These are phyloP conservation scores for Papilio gigon DNA, from an alignment of 2,888 invertebrate genomes.

Conservation along the genomic window DNA sequence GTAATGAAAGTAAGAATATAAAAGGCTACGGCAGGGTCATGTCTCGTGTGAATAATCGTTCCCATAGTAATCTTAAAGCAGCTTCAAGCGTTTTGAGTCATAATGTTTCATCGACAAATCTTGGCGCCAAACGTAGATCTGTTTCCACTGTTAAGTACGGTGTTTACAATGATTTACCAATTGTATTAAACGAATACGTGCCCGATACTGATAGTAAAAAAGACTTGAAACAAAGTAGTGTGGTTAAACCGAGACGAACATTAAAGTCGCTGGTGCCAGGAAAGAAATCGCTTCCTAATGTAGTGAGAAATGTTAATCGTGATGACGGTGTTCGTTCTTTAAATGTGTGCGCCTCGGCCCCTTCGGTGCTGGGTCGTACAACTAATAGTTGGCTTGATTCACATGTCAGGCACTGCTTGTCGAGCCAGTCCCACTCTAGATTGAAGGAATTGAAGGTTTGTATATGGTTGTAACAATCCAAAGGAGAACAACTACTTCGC, in stretches of 20 bases:
- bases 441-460: constrained; percentile 69
- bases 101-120: constrained; percentile 54
- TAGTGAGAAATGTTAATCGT: constrained; percentile 45
- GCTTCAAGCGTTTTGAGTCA: constrained; percentile 66
- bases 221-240: constrained; percentile 53
- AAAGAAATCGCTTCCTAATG: constrained; percentile 55
- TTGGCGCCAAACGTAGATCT: constrained; percentile 71
- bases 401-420: constrained; percentile 60
- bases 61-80: constrained; percentile 55
- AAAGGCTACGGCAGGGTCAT: constrained; percentile 70
- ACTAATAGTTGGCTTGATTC: constrained; percentile 57
- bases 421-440: constrained; percentile 66
- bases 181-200: constrained; percentile 66
- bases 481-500: constrained; percentile 4
- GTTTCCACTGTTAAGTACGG: constrained; percentile 58
- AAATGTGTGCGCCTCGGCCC: constrained; percentile 57
- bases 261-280: constrained; percentile 66
- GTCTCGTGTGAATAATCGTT: constrained; percentile 64
- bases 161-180: constrained; percentile 68
- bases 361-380: constrained; percentile 53
- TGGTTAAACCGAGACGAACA: constrained; percentile 69
- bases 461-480: constrained; percentile 12
- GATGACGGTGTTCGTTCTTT: constrained; percentile 49
- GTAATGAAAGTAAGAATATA: constrained; percentile 45
- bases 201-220: constrained; percentile 53